Evolutionary conservation across 2,888 invertebrate species (phyloP), one percentile per base, ranked within the genome.

Genomic region (Seira sanloemensis): DNA sequence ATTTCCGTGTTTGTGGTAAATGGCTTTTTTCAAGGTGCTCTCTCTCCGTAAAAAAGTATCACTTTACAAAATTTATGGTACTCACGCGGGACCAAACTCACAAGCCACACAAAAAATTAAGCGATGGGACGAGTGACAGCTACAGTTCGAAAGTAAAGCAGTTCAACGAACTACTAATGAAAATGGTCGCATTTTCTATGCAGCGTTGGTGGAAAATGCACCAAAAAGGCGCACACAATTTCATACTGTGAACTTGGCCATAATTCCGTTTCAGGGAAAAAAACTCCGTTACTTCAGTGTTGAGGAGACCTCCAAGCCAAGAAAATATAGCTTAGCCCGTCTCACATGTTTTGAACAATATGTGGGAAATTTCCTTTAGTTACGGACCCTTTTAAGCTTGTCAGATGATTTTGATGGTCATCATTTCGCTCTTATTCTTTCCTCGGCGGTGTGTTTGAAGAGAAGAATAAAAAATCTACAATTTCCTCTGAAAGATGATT

Each of bases 121-220:
- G 54, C 26, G 82, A 77, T 78, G 78, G 78, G 78, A 84, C 78
- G 73, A 46, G 78, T 84, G 83, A 78, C 83, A 84, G 83, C 69
- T 84, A 84, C 83, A 84, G 83, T 78, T 84, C 74, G 83, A 84
- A 84, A 84, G 83, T 84, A 84, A 84, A 84, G 83, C 83, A 84
- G 83, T 84, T 84, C 83, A 84, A 84, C 83, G 83, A 84, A 84
- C 83, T 78, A 78, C 46, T 19, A 58, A 24, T 23, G 24, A n/a
- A 25, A 26, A 19, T 19, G 67, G 16, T 19, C 67, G 24, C 67
- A 5, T 37, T 37, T 37, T 37, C 37, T 37, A 7, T 37, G 37
- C 12, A 4, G 37, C 37, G 37, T 37, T 37, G 37, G 37, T 12
- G 37, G 12, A n/a, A 7, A 12, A 37, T 37, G 37, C 37, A 37